Base-by-base conservation (phyloP, 2,888 invertebrate genomes). In the Drosophila robusta region DNA sequence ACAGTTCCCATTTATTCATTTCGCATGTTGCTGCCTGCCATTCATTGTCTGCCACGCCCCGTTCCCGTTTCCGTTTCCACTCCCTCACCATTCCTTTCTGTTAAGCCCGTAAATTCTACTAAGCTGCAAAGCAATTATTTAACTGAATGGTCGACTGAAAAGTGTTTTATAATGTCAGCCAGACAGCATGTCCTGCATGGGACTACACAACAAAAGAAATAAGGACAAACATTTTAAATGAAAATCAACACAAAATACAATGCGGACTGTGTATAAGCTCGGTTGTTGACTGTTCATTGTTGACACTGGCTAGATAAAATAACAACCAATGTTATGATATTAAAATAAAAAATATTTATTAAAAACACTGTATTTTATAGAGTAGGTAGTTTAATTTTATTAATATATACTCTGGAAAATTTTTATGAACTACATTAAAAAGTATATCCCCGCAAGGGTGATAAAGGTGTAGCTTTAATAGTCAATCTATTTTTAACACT, bases 71-170 rank as follows among this genome's bases (percentile, higher is more conserved):
- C 9, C 29, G 8, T 26, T 26, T 26, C 2, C 1, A 8, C 26
- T 26, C 26, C 26, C 26, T 2, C 26, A 26, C 9, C 22, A n/a
- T 3, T 4, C 4, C 16, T n/a, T 9, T 16, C 32, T 18, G 16
- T 8, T 52, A 8, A 22, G 36, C n/a, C 51, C 32, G 61, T 51
- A 55, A 63, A 65, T 60, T 39, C 42, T 32, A 55, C 78, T 83
- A 77, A 81, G 75, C 80, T 86, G 75, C 63, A 83, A 77, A 86
- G 55, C 70, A 81, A 86, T 81, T 86, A 80, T 86, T 80, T 80
- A 77, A 68, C 78, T 80, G 72, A 55, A 76, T 80, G 77, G 77
- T 65, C 57, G 47, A 61, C 42, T 55, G 68, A 63, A 74, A 68
- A 75, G 51, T 62, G 64, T 63, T 70, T 71, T 49, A 52, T 56